These are phyloP conservation scores for Acanthurus lineatus DNA, from an alignment of 2,797 vertebrate species.

Conservation along the genomic window DNA sequence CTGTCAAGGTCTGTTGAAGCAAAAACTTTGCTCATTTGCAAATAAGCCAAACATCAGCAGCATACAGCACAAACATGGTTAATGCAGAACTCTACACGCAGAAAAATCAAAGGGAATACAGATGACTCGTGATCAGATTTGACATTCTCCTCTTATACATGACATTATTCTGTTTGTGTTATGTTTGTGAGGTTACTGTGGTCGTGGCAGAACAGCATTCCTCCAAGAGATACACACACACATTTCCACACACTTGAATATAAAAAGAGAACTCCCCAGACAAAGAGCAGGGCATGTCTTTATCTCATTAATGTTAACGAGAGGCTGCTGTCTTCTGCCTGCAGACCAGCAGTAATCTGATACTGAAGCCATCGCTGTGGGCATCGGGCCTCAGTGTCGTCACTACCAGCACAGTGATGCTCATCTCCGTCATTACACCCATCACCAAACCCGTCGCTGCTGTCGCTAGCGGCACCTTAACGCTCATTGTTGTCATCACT, in stretches of 20 bases:
- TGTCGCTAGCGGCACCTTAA: neutral
- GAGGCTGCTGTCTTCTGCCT: slow-evolving; percentile 77
- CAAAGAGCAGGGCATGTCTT: slow-evolving; percentile 80
- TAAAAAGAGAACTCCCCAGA: slow-evolving; percentile 68
- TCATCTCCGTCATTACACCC: slow-evolving; percentile 38
- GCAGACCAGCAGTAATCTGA: slow-evolving; percentile 69
- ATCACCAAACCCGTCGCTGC: slow-evolving; percentile 17
- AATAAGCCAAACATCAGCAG: slow-evolving; percentile 58
- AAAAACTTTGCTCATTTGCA: slow-evolving; percentile 66
- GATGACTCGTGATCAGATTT: slow-evolving; percentile 62
- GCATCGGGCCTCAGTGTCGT: slow-evolving; percentile 44
- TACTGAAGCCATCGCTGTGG: slow-evolving; percentile 38
- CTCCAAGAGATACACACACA: slow-evolving; percentile 28
- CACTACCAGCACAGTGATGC: neutral
- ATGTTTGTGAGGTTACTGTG: slow-evolving; percentile 60
- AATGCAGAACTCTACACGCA: slow-evolving; percentile 24
- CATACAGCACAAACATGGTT: slow-evolving; percentile 41
- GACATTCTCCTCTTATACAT: slow-evolving; percentile 55
- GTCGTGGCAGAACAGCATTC: slow-evolving; percentile 43
- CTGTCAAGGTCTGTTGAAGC: slow-evolving; percentile 70
- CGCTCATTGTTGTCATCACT: no score
- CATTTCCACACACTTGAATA: slow-evolving; percentile 40
- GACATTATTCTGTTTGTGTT: slow-evolving; percentile 57
- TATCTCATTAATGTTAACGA: slow-evolving; percentile 84
- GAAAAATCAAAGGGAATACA: slow-evolving; percentile 70